Evolutionary conservation across 2,113 vertebrate species (phyloP).

Genomic region (Ginglymostoma cirratum): DNA sequence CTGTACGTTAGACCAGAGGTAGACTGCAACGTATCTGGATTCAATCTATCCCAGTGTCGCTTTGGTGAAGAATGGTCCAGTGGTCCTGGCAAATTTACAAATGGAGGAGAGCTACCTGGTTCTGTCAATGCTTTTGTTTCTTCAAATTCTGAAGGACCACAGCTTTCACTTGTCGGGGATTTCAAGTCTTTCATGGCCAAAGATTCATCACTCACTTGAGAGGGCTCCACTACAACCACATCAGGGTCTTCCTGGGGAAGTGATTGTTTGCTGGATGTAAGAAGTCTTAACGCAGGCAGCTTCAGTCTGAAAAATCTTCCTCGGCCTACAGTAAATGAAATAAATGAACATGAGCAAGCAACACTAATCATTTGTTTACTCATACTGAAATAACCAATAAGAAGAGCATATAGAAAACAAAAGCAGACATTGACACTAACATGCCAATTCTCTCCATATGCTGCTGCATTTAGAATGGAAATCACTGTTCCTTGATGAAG

Average conservation of each 20-base stretch:
- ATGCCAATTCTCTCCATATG: background rate
- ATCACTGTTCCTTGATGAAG: background rate
- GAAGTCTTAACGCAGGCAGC: slow-evolving; percentile 76
- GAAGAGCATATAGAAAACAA: background rate
- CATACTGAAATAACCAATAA: background rate
- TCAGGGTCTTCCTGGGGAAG: slow-evolving; percentile 95
- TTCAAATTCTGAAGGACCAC: slow-evolving; percentile 82
- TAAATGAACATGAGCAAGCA: background rate
- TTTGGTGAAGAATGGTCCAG: slow-evolving; percentile 89
- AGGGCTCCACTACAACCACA: slow-evolving; percentile 82
- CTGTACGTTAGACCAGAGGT: slow-evolving; percentile 75
- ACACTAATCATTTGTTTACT: background rate
- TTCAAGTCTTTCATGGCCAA: slow-evolving; percentile 84
- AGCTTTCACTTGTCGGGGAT: slow-evolving; percentile 83
- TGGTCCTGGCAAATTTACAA: slow-evolving; percentile 75
- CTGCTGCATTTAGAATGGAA: background rate
- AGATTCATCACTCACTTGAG: slow-evolving; percentile 78
- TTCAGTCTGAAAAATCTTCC: slow-evolving; percentile 87
- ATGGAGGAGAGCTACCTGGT: slow-evolving; percentile 75
- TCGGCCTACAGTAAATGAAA: slow-evolving; percentile 50
- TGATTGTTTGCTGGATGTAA: slow-evolving; percentile 86
- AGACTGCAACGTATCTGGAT: slow-evolving; percentile 73
- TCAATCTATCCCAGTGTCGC: slow-evolving; percentile 77
- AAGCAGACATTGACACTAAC: background rate
- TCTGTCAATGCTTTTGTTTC: slow-evolving; percentile 88